A percentile compares a stretch with the other conserved stretches of the same genome.
Evolutionary conservation across 2,888 invertebrate genomes (phyloP).

Genomic region (Aelia acuminata): DNA sequence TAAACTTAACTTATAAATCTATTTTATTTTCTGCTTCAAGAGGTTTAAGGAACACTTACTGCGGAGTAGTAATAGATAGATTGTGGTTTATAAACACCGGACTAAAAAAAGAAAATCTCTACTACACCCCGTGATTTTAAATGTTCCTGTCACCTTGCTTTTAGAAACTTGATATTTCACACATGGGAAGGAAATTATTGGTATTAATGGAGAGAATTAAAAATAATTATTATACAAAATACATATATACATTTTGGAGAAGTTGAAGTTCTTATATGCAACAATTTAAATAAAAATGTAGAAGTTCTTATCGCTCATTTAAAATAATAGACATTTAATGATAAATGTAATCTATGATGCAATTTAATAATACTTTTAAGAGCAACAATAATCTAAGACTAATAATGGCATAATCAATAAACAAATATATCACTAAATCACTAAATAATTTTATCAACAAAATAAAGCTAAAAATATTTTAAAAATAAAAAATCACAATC

Average conservation of each 20-base stretch:
- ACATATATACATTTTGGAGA: neutral
- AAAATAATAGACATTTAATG: neutral
- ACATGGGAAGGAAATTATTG: neutral
- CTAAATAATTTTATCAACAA: neutral
- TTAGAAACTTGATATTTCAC: neutral
- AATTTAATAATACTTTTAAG: neutral
- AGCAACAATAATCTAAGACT: too few relatives aligned
- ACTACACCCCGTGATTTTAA: neutral
- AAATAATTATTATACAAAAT: neutral
- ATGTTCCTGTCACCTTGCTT: neutral
- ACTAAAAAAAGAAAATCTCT: neutral
- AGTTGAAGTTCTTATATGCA: neutral
- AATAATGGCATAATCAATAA: too few relatives aligned
- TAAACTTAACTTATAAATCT: slow-evolving; percentile 35
- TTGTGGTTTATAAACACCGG: neutral
- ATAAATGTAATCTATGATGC: neutral
- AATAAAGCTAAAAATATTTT: neutral
- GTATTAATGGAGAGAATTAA: neutral
- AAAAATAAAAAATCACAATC: neutral
- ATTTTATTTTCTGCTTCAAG: slow-evolving; percentile 3
- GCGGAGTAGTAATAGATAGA: slow-evolving; percentile 12
- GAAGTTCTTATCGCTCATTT: neutral
- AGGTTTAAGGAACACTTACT: slow-evolving; percentile 27
- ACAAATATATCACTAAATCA: neutral
- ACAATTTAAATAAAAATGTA: neutral